phyloP scores from a whole-genome alignment of 2,797 vertebrate species.

The Pelobates cultripes region DNA sequence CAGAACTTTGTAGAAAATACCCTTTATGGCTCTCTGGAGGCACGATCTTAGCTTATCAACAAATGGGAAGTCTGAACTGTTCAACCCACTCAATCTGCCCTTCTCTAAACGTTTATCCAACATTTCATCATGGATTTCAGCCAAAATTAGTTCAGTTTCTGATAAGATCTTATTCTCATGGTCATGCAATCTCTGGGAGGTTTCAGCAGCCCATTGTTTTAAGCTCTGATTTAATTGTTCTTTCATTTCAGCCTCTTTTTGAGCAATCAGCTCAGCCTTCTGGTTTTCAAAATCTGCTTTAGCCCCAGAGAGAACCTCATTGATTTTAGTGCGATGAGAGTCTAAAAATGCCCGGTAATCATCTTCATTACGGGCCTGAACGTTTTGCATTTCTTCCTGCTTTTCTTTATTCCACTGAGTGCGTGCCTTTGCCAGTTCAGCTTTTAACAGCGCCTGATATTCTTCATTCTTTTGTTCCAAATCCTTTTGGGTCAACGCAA shows the following conservation, averaged over 20 bases:
- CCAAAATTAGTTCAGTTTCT: constrained; percentile 74
- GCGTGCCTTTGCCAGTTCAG: constrained; percentile 83
- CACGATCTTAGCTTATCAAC: constrained; percentile 71
- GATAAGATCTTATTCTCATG: constrained; percentile 72
- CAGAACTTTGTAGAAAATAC: constrained; percentile 66
- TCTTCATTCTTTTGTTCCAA: constrained; percentile 77
- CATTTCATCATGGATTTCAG: constrained; percentile 71
- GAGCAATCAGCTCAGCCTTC: constrained; percentile 73
- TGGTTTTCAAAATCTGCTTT: constrained; percentile 77
- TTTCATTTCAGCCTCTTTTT: constrained; percentile 81
- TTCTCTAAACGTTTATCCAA: constrained; percentile 54
- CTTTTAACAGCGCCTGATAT: constrained; percentile 78
- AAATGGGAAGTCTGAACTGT: constrained; percentile 54
- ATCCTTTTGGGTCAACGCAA: constrained; percentile 74
- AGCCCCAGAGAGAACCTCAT: constrained; percentile 72
- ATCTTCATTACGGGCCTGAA: constrained; percentile 79
- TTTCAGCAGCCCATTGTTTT: constrained; percentile 75
- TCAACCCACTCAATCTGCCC: constrained; percentile 43
- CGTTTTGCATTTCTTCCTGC: constrained; percentile 83
- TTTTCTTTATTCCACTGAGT: constrained; percentile 87
- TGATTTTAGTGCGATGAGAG: constrained; percentile 76
- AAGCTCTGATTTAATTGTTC: constrained; percentile 69
- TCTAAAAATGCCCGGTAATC: constrained; percentile 78
- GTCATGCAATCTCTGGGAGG: constrained; percentile 66
- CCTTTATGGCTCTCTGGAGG: constrained; percentile 74